These are phyloP conservation scores for Vollenhovia emeryi DNA, from an alignment of 1,140 invertebrate species.

Conservation along the genomic window DNA sequence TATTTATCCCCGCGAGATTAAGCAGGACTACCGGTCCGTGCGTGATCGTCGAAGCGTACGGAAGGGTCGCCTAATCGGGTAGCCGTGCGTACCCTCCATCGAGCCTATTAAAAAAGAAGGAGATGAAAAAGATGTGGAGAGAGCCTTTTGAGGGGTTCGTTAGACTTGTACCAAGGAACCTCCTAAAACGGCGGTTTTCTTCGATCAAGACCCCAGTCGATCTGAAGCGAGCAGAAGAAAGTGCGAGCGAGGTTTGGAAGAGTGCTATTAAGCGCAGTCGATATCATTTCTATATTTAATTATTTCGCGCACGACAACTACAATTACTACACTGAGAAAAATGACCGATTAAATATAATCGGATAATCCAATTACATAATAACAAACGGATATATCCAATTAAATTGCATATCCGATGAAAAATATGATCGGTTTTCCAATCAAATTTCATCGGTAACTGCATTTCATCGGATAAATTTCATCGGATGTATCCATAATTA, in stretches of 20 bases:
- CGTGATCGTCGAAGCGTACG: conserved; percentile 61
- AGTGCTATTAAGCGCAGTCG: neutral
- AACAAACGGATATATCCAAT: too few relatives aligned
- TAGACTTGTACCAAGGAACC: neutral
- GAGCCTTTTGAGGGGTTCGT: conserved; percentile 13
- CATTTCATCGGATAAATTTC: too few relatives aligned
- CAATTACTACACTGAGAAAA: too few relatives aligned
- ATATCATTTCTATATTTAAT: neutral
- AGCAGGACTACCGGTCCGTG: conserved; percentile 32
- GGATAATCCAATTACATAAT: too few relatives aligned
- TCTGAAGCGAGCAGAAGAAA: neutral
- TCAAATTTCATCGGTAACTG: too few relatives aligned
- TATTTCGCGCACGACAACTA: neutral
- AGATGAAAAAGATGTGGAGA: neutral
- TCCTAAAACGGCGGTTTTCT: neutral
- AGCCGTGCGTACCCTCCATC: conserved; percentile 52
- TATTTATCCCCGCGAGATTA: conserved; percentile 64
- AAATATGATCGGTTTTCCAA: too few relatives aligned
- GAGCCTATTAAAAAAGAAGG: conserved; percentile 73
- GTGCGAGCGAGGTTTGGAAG: neutral
- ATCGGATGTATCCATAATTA: too few relatives aligned
- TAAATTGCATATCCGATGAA: too few relatives aligned
- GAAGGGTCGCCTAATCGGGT: conserved; percentile 68
- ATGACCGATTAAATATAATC: too few relatives aligned
- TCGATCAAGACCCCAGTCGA: conserved; percentile 15